These are phyloP conservation scores for Dryocosmus kuriphilus DNA, from an alignment of 2,888 invertebrate species.

Conservation along the genomic window DNA sequence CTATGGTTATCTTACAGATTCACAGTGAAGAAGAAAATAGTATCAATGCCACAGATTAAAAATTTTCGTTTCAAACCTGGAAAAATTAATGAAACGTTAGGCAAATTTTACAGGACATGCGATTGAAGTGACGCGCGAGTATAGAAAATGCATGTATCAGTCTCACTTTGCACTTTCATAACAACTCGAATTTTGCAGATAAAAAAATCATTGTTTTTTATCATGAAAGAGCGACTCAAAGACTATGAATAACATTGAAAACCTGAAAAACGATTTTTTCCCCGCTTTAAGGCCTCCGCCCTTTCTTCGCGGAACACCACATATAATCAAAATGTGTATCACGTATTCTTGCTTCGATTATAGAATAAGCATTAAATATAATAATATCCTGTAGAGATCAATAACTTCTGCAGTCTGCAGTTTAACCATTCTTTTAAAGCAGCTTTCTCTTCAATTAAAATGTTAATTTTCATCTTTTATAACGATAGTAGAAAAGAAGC, in stretches of 20 bases:
- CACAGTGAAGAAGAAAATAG: background rate
- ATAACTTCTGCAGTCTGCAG: background rate
- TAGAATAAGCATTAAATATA: background rate
- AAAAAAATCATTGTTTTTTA: no score
- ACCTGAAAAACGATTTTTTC: no score
- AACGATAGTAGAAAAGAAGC: background rate
- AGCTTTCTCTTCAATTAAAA: background rate
- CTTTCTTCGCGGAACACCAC: no score
- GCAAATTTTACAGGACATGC: no score
- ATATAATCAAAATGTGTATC: background rate
- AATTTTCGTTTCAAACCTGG: background rate
- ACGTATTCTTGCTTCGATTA: background rate
- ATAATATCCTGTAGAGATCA: background rate
- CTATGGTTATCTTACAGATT: slow-evolving; percentile 12
- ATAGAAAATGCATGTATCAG: no score
- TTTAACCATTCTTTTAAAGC: background rate
- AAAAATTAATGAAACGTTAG: no score
- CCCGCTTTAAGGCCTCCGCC: no score
- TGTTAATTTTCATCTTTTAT: slow-evolving; percentile 3
- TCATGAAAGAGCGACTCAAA: no score
- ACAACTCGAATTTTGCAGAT: no score
- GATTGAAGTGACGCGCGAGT: no score
- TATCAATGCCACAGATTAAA: background rate
- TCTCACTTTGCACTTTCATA: no score
- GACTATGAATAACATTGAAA: no score